These are phyloP conservation scores for Mayetiola destructor DNA, from an alignment of 2,888 invertebrate genomes.

Conservation along the genomic window DNA sequence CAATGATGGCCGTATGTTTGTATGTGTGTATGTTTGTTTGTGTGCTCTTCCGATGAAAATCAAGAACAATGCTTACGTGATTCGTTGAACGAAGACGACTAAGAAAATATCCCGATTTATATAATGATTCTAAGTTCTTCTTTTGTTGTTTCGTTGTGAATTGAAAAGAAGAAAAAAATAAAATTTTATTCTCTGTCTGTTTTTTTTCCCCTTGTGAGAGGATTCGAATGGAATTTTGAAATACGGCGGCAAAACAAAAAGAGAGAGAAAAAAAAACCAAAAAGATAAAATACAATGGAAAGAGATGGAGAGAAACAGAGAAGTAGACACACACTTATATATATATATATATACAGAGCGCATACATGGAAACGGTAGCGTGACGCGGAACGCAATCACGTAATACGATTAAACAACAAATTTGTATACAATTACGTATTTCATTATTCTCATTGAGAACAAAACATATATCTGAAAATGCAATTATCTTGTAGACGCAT, in stretches of 20 bases:
- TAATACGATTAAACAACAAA: constrained; percentile 8
- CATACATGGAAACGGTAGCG: neutral
- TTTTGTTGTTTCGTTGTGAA: neutral
- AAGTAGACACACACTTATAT: neutral
- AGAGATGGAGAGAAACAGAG: neutral
- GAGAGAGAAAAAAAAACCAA: too few relatives aligned
- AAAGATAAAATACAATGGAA: neutral
- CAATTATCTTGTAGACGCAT: too few relatives aligned
- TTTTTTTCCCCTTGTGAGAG: too few relatives aligned
- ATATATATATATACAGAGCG: neutral
- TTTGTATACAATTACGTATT: too few relatives aligned
- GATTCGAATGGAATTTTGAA: too few relatives aligned
- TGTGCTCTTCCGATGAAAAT: neutral
- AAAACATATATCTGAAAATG: too few relatives aligned
- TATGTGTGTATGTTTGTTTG: neutral
- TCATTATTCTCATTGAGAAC: too few relatives aligned
- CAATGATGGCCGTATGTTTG: too few relatives aligned
- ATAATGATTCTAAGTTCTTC: constrained; percentile 1
- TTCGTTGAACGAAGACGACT: constrained; percentile 8
- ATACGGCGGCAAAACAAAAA: too few relatives aligned
- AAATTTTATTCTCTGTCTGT: too few relatives aligned
- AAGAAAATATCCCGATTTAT: constrained; percentile 9
- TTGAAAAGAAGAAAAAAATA: too few relatives aligned
- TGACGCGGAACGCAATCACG: constrained; percentile 4
- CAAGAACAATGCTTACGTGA: constrained; percentile 12